Percentiles rank a stretch among this genome's conserved stretches.
These are phyloP conservation scores for Lagocephalus sceleratus DNA, from an alignment of 2,797 vertebrate genomes.

Conservation along the genomic window DNA sequence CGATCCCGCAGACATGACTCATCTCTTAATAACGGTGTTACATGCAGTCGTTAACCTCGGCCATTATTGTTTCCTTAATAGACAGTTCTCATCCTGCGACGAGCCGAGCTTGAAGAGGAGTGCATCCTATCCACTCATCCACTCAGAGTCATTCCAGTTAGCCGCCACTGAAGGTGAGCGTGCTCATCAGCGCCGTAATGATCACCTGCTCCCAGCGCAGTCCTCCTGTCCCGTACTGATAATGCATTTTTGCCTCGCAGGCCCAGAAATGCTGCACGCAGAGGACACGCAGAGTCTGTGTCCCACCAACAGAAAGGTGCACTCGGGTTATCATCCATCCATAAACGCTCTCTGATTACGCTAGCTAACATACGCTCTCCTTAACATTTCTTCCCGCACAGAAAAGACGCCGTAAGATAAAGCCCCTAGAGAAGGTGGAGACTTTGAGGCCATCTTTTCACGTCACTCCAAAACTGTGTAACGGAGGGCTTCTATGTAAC, in stretches of 20 bases:
- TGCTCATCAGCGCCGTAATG: neutral
- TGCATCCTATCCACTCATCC: conserved; percentile 89
- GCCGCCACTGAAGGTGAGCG: conserved; percentile 78
- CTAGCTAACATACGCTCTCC: neutral
- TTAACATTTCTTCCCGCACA: conserved; percentile 24
- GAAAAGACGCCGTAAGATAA: conserved; percentile 63
- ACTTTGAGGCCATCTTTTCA: conserved; percentile 51
- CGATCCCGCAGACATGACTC: conserved; percentile 11
- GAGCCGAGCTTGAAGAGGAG: conserved; percentile 87
- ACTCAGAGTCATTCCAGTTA: conserved; percentile 85
- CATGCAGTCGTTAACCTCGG: conserved; percentile 11
- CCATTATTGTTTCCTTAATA: conserved; percentile 52
- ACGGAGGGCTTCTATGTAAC: conserved; percentile 44
- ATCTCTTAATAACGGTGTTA: conserved; percentile 11
- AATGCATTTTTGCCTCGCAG: conserved; percentile 43
- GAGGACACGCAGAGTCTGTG: conserved; percentile 84
- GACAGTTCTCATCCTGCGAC: conserved; percentile 84
- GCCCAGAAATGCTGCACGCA: conserved; percentile 81
- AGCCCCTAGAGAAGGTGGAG: conserved; percentile 53
- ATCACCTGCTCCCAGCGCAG: neutral
- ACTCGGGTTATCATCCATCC: too few species aligned
- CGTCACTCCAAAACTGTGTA: conserved; percentile 39
- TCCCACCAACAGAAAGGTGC: conserved; percentile 84
- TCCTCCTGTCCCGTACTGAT: neutral
- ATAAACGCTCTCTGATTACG: neutral